Percentiles rank a stretch among this genome's conserved stretches.
phyloP scores from a whole-genome alignment of 2,113 vertebrate genomes.

The Caranx melampygus region DNA sequence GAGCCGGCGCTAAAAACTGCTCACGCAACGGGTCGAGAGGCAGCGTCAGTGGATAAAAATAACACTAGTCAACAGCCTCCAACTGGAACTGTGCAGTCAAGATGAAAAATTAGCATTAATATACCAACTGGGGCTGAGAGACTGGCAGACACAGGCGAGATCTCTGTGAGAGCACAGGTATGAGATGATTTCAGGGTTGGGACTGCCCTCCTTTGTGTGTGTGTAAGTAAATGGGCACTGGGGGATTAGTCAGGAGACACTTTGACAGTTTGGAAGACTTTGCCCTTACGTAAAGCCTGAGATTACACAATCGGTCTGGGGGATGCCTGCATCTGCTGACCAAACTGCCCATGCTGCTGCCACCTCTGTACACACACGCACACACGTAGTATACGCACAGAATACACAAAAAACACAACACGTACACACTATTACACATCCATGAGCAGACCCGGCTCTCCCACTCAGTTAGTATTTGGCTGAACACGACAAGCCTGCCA shows the following conservation, averaged over 20 bases:
- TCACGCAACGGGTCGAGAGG: neutral
- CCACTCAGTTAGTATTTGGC: slow-evolving; percentile 38
- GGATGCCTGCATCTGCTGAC: slow-evolving; percentile 68
- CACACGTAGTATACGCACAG: neutral
- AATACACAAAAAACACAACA: slow-evolving; percentile 15
- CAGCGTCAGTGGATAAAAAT: slow-evolving; percentile 51
- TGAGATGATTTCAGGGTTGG: slow-evolving; percentile 14
- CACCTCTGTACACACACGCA: slow-evolving; percentile 34
- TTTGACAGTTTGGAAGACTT: slow-evolving; percentile 67
- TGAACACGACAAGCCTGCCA: slow-evolving; percentile 45
- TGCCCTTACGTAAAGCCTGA: slow-evolving; percentile 70
- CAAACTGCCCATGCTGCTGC: slow-evolving; percentile 62
- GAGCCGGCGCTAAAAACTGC: slow-evolving; percentile 4
- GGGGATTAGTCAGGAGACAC: slow-evolving; percentile 57
- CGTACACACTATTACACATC: slow-evolving; percentile 32
- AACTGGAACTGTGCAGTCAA: slow-evolving; percentile 53
- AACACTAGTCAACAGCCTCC: slow-evolving; percentile 55
- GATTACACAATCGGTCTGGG: slow-evolving; percentile 71
- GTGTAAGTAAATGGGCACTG: slow-evolving; percentile 33
- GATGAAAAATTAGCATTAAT: slow-evolving; percentile 59
- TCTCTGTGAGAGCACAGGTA: slow-evolving; percentile 10
- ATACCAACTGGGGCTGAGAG: slow-evolving; percentile 25
- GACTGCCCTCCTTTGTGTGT: neutral
- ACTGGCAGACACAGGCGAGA: neutral
- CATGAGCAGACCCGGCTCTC: slow-evolving; percentile 43